These are phyloP conservation scores for Perca fluviatilis DNA, from an alignment of 2,113 vertebrate species.

Conservation along the genomic window DNA sequence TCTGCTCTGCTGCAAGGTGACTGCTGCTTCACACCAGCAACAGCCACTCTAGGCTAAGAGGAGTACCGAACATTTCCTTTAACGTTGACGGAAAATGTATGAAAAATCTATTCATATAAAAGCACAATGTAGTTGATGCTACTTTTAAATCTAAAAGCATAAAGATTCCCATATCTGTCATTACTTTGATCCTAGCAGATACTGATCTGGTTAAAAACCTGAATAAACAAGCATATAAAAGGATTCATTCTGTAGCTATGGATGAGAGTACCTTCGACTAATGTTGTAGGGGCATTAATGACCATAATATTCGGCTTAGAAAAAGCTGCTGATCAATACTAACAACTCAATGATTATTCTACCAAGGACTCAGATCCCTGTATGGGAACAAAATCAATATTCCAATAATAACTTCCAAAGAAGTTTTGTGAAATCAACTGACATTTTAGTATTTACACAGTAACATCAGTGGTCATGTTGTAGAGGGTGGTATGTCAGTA, in stretches of 20 bases:
- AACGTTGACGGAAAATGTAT: slow-evolving; percentile 2
- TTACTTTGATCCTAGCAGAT: neutral
- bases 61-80: slow-evolving; percentile 19
- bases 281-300: slow-evolving; percentile 13
- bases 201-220: neutral
- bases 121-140: neutral
- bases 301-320: slow-evolving; percentile 26
- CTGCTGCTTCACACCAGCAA: slow-evolving; percentile 65
- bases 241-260: neutral
- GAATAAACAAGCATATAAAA: neutral
- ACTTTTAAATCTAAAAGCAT: neutral
- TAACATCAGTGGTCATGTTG: neutral
- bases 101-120: neutral
- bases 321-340: slow-evolving; percentile 45
- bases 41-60: slow-evolving; percentile 34
- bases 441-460: slow-evolving; percentile 18
- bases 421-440: slow-evolving; percentile 9
- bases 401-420: slow-evolving; percentile 5
- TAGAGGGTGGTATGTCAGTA: neutral
- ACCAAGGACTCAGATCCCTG: slow-evolving; percentile 9
- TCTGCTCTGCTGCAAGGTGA: slow-evolving; percentile 92
- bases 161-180: neutral
- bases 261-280: neutral
- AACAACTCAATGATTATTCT: slow-evolving; percentile 39
- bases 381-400: slow-evolving; percentile 35